Percentiles rank a stretch among this genome's conserved stretches.
Conservation (phyloP, 2,888 invertebrate species). For the Cylindroiulus punctatus region DNA sequence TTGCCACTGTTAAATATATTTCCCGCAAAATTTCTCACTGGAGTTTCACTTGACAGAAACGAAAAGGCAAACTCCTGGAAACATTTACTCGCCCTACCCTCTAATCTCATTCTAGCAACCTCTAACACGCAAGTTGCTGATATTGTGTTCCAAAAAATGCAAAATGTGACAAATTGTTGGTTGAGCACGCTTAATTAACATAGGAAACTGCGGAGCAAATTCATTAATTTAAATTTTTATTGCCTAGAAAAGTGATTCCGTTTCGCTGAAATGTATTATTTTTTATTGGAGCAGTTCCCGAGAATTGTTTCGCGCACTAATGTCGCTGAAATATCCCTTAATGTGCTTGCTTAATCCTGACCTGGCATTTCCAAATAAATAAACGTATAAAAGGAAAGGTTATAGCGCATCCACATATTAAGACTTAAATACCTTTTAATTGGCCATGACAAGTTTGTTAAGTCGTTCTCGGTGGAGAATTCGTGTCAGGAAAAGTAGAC, state of each 20-base stretch:
- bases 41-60: too few relatives aligned
- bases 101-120: too few relatives aligned
- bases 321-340: conserved; percentile 9
- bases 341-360: conserved; percentile 15
- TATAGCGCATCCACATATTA: conserved; percentile 33
- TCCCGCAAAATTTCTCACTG: too few relatives aligned
- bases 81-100: too few relatives aligned
- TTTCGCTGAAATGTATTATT: neutral
- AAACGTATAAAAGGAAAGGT: conserved; percentile 9
- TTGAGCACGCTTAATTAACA: neutral
- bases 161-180: conserved; percentile 6
- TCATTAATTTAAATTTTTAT: conserved; percentile 27
- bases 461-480: neutral
- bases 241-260: neutral
- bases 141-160: neutral
- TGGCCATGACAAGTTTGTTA: conserved; percentile 42
- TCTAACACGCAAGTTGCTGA: neutral
- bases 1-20: too few relatives aligned
- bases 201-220: neutral
- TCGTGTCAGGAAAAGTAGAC: neutral
- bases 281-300: neutral
- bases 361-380: conserved; percentile 38
- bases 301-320: neutral
- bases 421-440: conserved; percentile 42
- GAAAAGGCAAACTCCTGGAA: too few relatives aligned